Base-by-base conservation (phyloP, 2,888 invertebrate genomes). In the Listrodromus nycthemerus region DNA sequence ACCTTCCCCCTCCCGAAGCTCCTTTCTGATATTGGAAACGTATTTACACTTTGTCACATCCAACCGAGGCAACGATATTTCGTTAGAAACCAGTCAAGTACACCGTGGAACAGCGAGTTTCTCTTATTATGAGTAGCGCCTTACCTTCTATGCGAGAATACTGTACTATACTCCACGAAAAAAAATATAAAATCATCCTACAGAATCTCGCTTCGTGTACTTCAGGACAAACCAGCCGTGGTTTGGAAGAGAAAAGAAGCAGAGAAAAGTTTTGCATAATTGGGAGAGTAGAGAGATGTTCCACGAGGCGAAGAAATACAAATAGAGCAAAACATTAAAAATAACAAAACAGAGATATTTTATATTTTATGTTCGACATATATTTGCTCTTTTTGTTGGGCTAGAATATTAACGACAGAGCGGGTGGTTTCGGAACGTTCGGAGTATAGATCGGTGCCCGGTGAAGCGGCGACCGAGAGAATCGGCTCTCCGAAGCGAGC, bases 101-200 rank as follows among this genome's bases (percentile, higher is more conserved):
- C 63, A 69, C 45, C 58, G 61, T 37, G 10, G 82, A 80, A 84
- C 79, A 84, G 86, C 82, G 86, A 89, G 89, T 91, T 91, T 91
- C 90, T 90, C 91, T 91, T 90, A 90, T 16, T 87, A 87, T 88
- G 89, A 90, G 87, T 87, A 84, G 79, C 80, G 82, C 84, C 66
- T 83, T 83, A 73, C 81, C 81, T 82, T 80, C 65, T 76, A 76
- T 80, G 73, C 78, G 65, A 69, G 24, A 50, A 70, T 70, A 50
- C 75, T 77, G 66, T 70, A 41, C 30, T 70, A 24, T 7, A 19
- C 58, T 24, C 33, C 33, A 63, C 19, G 19, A 33, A 30, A 70
- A 58, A 5, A 16, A 19, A 37, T 48, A 45, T 24, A 58, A 61
- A 41, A 3, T 13, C n/a, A 37, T 37, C 13, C 13, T n/a, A 16